Base-by-base conservation (phyloP, 2,113 vertebrate genomes). In the Corydoras sp. region DNA sequence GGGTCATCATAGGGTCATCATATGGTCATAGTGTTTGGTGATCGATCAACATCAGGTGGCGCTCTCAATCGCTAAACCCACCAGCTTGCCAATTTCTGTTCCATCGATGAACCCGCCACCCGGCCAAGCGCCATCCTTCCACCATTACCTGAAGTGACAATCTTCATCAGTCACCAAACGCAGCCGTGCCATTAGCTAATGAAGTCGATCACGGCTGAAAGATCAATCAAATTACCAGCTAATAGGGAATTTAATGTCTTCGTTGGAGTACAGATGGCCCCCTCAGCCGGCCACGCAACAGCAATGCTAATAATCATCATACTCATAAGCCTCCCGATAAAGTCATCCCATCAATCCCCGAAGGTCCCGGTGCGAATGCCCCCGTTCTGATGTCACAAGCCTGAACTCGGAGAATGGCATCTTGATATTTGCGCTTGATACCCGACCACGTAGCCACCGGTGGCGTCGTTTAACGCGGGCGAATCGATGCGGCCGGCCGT, bases 221-320 rank as follows among this genome's bases (percentile, higher is more conserved):
- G 80, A 87, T 87, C 79, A 81, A 81, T 85, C 83, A 86, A 86
- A 86, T 87, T 76, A 85, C 79, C 71, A 83, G 76, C 78, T 83
- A 86, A 86, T 84, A 81, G 82, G 79, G 77, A 64, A 30, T 68
- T 82, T 85, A 86, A 87, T 86, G 78, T 85, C 82, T 84, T 82
- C 85, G 79, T 85, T 83, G 85, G 76, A 83, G 77, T 77, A 81
- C 76, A 79, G 77, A 81, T 75, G 81, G 83, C 77, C 63, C 77
- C 59, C 77, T 76, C 83, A 84, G 77, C 76, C 74, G 82, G 72
- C 78, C 73, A 69, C 69, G 83, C 68, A 85, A 77, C 78, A 79
- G 77, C 58, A 78, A 82, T 73, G 65, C 76, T n/a, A n/a, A n/a
- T n/a, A n/a, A 80, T 83, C 78, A 86, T 85, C 77, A 86, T 75